Percentiles rank a stretch among this genome's conserved stretches.
phyloP scores from a whole-genome alignment of 1,140 invertebrate species.

The Phenacoccus solenopsis region DNA sequence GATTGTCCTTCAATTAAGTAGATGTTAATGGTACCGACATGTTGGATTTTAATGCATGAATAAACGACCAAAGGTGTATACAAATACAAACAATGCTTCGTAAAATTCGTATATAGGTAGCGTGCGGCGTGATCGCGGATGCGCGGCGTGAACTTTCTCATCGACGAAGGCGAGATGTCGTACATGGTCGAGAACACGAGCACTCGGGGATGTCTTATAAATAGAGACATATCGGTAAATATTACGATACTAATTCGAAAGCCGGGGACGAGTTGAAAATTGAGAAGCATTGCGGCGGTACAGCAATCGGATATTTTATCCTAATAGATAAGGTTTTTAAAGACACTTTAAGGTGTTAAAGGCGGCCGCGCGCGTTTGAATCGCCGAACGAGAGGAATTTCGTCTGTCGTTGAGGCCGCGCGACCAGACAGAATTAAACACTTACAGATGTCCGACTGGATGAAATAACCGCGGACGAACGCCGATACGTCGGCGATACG shows the following conservation, averaged over 20 bases:
- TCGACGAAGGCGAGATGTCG: no score
- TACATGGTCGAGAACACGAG: no score
- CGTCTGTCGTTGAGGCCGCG: background rate
- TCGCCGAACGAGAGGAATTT: background rate
- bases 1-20: slow-evolving; percentile 4
- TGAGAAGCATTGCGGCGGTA: background rate
- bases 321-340: background rate
- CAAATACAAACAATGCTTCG: slow-evolving; percentile 11
- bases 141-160: no score
- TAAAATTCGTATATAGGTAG: background rate
- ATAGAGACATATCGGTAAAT: no score
- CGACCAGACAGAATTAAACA: background rate
- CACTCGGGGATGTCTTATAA: no score
- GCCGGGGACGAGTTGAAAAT: background rate
- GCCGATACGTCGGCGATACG: background rate
- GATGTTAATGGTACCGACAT: slow-evolving; percentile 13
- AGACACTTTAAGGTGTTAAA: background rate
- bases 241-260: no score
- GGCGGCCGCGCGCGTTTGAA: background rate
- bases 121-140: no score
- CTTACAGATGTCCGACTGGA: background rate
- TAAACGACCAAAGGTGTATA: slow-evolving; percentile 11
- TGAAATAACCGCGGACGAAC: background rate
- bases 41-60: slow-evolving; percentile 12
- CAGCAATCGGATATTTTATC: background rate